Conservation (phyloP, 2,888 invertebrate genomes). For the Conomelus anceps region DNA sequence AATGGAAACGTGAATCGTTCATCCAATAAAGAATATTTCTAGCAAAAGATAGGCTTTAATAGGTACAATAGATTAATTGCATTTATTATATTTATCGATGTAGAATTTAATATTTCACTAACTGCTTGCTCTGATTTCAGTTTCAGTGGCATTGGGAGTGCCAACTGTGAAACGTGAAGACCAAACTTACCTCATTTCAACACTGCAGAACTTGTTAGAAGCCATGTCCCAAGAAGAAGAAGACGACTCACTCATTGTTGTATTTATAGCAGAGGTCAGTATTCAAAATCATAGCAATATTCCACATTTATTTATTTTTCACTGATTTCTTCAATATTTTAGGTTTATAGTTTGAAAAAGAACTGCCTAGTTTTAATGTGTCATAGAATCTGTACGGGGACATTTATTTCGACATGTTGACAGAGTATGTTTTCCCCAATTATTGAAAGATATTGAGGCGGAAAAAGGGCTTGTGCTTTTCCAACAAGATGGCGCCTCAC, state of each 20-base stretch:
- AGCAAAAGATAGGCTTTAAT: not conserved
- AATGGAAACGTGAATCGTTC: no score
- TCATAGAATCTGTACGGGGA: no score
- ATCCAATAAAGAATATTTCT: not conserved
- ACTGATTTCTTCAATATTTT: no score
- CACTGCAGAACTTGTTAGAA: slow-evolving; percentile 73
- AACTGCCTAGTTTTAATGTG: no score
- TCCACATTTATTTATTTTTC: not conserved
- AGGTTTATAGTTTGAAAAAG: no score
- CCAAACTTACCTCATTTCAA: slow-evolving; percentile 77
- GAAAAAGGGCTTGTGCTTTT: no score
- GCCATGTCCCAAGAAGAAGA: slow-evolving; percentile 67
- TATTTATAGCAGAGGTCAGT: slow-evolving; percentile 74
- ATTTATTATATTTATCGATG: not conserved
- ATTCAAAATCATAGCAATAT: slow-evolving; percentile 3
- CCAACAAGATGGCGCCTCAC: no score
- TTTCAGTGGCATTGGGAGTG: slow-evolving; percentile 77
- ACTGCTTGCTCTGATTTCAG: slow-evolving; percentile 40
- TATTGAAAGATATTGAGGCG: no score
- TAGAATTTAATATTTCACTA: not conserved
- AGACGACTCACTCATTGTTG: slow-evolving; percentile 73
- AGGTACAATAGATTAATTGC: not conserved
- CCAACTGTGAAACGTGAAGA: slow-evolving; percentile 86
- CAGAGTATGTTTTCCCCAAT: no score
- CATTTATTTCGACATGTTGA: no score